Percentiles rank a stretch among this genome's conserved stretches.
phyloP scores from a whole-genome alignment of 2,797 vertebrate genomes.

The Limnodromus scolopaceus region DNA sequence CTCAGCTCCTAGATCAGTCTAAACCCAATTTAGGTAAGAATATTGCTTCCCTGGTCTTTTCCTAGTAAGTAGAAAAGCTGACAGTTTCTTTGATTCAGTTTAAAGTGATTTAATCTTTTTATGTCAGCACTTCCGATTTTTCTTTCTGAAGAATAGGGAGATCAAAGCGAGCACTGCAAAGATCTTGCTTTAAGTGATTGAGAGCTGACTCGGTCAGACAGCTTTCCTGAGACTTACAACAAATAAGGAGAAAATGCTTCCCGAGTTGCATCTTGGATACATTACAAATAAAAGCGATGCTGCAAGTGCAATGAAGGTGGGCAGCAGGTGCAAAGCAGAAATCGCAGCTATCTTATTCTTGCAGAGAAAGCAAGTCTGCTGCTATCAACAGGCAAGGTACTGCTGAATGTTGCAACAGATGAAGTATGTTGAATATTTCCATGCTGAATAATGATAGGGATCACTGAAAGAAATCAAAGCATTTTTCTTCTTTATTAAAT shows the following conservation, averaged over 20 bases:
- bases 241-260: neutral
- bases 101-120: constrained; percentile 37
- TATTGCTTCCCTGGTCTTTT: constrained; percentile 6
- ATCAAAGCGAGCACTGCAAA: neutral
- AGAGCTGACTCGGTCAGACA: neutral
- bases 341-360: neutral
- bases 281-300: neutral
- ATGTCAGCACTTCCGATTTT: constrained; percentile 11
- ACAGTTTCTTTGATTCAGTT: constrained; percentile 11
- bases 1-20: neutral
- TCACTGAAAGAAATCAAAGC: neutral
- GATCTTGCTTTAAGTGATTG: neutral
- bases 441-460: neutral
- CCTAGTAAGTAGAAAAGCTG: neutral
- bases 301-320: neutral
- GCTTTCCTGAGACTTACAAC: neutral
- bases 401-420: neutral
- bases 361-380: neutral
- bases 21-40: neutral
- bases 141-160: neutral
- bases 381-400: neutral
- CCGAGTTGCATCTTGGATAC: neutral
- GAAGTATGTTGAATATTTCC: neutral
- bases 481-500: neutral
- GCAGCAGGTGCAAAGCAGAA: neutral